Evolutionary conservation across 1,140 invertebrate genomes (phyloP).

Genomic region (Meloidogyne hapla): DNA sequence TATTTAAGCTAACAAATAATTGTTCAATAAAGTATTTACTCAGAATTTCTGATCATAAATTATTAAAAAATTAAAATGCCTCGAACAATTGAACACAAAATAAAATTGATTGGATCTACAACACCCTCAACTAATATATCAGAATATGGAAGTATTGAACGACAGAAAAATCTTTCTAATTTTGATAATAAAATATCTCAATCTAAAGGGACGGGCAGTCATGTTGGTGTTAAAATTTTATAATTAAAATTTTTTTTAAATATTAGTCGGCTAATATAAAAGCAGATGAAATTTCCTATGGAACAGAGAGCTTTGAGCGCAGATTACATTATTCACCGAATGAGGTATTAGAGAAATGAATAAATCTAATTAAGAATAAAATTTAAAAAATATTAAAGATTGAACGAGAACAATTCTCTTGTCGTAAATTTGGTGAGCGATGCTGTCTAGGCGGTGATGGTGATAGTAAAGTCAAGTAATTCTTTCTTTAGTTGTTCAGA

Average conservation of each 20-base stretch:
- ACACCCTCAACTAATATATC: background rate
- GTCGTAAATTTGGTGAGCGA: constrained; percentile 13
- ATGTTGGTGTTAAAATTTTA: background rate
- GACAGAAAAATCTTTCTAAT: background rate
- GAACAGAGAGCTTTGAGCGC: constrained; percentile 10
- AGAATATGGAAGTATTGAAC: background rate
- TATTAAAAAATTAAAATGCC: constrained; percentile 18
- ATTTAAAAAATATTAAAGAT: background rate
- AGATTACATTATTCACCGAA: constrained; percentile 14
- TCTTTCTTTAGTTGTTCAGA: too few relatives aligned
- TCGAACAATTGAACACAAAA: constrained; percentile 14
- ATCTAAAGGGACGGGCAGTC: background rate
- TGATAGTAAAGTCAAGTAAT: background rate
- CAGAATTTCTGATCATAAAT: background rate
- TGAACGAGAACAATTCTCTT: constrained; percentile 21
- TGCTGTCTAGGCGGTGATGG: background rate
- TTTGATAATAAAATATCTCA: background rate
- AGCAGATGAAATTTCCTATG: constrained; percentile 10
- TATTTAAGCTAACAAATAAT: too few relatives aligned
- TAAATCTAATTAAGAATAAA: too few relatives aligned
- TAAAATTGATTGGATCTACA: constrained; percentile 8
- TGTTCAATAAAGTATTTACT: too few relatives aligned
- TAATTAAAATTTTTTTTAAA: background rate
- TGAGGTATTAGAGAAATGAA: too few relatives aligned
- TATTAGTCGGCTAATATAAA: background rate